These are phyloP conservation scores for Papilio protenor DNA, from an alignment of 2,888 invertebrate species.

Conservation along the genomic window DNA sequence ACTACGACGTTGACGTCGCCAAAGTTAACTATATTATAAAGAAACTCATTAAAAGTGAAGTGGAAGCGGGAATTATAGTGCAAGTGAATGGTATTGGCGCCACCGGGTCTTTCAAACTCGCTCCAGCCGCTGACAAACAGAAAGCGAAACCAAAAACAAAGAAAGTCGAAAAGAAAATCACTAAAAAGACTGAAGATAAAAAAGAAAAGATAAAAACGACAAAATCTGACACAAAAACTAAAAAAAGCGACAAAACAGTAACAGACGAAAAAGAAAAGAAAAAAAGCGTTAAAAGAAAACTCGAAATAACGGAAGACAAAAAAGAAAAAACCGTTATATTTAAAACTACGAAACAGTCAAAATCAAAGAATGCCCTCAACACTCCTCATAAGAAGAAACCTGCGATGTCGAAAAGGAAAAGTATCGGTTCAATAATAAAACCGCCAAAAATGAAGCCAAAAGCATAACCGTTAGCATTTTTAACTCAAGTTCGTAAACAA, in stretches of 20 bases:
- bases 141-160: conserved; percentile 53
- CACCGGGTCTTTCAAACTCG: conserved; percentile 71
- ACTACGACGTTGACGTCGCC: conserved; percentile 61
- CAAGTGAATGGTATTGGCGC: conserved; percentile 73
- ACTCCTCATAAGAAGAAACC: conserved; percentile 64
- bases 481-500: not conserved
- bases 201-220: conserved; percentile 43
- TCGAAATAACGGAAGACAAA: conserved; percentile 44
- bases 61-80: conserved; percentile 66
- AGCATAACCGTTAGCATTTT: conserved; percentile 36
- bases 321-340: conserved; percentile 43
- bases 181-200: conserved; percentile 41
- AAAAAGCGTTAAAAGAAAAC: conserved; percentile 41
- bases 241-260: conserved; percentile 26
- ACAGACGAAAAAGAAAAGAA: conserved; percentile 40
- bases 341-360: conserved; percentile 47
- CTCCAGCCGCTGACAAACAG: conserved; percentile 53
- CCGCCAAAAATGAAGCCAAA: conserved; percentile 76
- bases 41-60: conserved; percentile 64
- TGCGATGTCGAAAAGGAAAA: conserved; percentile 67
- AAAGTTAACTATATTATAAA: conserved; percentile 68
- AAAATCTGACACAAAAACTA: conserved; percentile 22
- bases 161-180: conserved; percentile 31
- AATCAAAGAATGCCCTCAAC: conserved; percentile 43
- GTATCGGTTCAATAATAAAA: conserved; percentile 73